Conservation (phyloP, 2,888 invertebrate genomes). For the Xestia sexstrigata region DNA sequence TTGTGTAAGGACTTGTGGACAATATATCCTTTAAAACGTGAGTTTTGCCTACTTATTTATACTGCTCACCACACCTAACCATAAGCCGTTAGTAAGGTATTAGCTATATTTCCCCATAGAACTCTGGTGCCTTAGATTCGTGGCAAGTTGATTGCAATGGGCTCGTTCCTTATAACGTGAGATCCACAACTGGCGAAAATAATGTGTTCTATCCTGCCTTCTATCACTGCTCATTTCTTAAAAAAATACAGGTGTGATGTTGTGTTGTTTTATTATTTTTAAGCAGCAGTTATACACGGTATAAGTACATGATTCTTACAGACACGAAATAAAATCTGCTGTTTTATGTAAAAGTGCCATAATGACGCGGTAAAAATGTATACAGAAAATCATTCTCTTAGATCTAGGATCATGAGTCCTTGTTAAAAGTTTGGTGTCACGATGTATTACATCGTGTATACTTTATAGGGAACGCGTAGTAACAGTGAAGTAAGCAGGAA, state of each 20-base stretch:
- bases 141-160: background rate
- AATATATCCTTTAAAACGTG: no score
- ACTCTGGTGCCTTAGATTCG: background rate
- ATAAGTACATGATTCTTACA: background rate
- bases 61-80: no score
- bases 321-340: background rate
- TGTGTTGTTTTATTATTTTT: background rate
- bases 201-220: background rate
- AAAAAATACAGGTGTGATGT: background rate
- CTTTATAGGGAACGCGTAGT: background rate
- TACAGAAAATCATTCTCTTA: background rate
- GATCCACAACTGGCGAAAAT: background rate
- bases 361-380: background rate
- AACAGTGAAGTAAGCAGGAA: constrained; percentile 11
- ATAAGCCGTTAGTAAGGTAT: no score
- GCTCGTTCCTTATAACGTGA: background rate
- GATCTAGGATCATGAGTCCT: background rate
- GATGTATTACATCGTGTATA: background rate
- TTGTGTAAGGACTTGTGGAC: no score
- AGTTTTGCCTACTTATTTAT: no score
- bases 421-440: background rate
- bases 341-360: background rate
- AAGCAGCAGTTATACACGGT: background rate
- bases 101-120: background rate
- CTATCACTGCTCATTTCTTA: no score